These are phyloP conservation scores for Ectemnius lituratus DNA, from an alignment of 2,888 invertebrate species.

Conservation along the genomic window DNA sequence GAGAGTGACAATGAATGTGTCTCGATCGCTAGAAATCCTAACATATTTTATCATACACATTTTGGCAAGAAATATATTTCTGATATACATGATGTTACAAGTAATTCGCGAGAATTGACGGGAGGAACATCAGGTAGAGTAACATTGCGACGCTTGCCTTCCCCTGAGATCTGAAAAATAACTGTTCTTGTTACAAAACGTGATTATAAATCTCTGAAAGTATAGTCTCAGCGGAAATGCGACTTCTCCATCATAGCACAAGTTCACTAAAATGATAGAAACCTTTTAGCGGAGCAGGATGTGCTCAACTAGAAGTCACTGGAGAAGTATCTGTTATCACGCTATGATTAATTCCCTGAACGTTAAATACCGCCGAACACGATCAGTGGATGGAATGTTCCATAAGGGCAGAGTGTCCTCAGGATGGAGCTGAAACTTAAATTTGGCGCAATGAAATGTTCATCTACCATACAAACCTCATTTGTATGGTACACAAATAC, in stretches of 20 bases:
- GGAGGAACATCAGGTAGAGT: neutral
- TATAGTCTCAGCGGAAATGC: neutral
- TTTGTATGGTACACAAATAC: no score
- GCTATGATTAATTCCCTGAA: neutral
- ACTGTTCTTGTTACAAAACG: neutral
- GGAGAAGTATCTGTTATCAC: no score
- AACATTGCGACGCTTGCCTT: conserved; percentile 43
- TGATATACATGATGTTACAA: conserved; percentile 9
- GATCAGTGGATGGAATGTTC: conserved; percentile 53
- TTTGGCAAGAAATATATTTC: neutral
- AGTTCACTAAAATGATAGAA: neutral
- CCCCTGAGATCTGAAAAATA: conserved; percentile 66
- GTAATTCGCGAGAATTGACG: conserved; percentile 18
- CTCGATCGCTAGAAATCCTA: no score
- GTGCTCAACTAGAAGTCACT: neutral
- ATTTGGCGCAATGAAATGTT: conserved; percentile 42
- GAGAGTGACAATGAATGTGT: no score
- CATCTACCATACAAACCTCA: neutral
- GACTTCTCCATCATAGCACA: neutral
- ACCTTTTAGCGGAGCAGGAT: conserved; percentile 31
- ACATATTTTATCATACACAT: no score
- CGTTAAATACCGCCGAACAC: conserved; percentile 21
- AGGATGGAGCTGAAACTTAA: conserved; percentile 71
- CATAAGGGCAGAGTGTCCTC: conserved; percentile 30
- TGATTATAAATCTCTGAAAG: neutral